Evolutionary conservation across 2,113 vertebrate genomes (phyloP).

Genomic region (Crotalus viridis): DNA sequence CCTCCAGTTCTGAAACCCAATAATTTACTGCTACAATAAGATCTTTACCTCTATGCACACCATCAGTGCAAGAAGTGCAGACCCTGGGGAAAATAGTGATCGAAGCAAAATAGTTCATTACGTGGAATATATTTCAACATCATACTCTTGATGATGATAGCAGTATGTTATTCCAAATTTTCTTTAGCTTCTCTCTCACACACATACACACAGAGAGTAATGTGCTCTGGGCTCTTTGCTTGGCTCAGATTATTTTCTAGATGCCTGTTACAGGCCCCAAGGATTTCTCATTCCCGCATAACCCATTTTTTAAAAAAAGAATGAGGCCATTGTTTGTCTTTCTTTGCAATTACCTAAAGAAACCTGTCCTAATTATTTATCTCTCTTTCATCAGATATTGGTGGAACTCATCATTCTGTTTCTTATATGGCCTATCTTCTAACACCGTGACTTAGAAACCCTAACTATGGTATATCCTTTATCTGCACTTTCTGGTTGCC

Average conservation of each 20-base stretch:
- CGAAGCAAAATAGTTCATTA: slow-evolving; percentile 11
- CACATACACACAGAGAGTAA: neutral
- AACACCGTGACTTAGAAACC: neutral
- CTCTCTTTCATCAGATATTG: neutral
- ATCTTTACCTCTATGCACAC: slow-evolving; percentile 3
- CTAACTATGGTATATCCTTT: neutral
- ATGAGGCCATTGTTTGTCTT: neutral
- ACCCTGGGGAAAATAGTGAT: neutral
- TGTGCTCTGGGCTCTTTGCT: neutral
- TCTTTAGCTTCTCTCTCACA: neutral
- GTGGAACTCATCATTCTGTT: neutral
- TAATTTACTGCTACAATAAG: slow-evolving; percentile 15
- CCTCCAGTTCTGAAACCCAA: slow-evolving; percentile 10
- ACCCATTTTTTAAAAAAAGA: neutral
- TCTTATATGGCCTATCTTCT: neutral
- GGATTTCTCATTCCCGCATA: neutral
- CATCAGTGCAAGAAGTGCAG: neutral
- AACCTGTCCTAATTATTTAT: neutral
- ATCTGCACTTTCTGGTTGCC: neutral
- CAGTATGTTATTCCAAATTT: neutral
- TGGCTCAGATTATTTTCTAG: neutral
- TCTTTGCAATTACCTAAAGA: neutral
- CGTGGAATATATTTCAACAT: neutral
- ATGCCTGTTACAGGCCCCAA: neutral
- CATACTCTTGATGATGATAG: neutral